Conservation (phyloP, 2,888 invertebrate species). For the Stenchaetothrips biformis region DNA sequence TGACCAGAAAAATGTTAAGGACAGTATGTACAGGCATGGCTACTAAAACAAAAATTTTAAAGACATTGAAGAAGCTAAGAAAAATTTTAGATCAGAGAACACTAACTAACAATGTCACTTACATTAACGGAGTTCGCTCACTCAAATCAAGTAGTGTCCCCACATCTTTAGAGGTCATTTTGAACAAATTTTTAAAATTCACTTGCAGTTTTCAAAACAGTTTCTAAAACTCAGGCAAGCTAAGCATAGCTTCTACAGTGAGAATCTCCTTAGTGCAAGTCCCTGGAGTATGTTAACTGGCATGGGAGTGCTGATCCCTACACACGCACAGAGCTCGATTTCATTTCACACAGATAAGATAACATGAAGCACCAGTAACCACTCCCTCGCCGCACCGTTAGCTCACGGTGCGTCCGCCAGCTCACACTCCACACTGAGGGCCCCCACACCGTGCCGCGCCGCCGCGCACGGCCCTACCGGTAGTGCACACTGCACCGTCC, state of each 20-base stretch:
- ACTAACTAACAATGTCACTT: neutral
- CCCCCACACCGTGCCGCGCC: neutral
- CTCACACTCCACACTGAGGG: neutral
- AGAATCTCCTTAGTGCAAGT: neutral
- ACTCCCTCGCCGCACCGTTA: neutral
- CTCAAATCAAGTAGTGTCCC: neutral
- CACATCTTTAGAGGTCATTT: neutral
- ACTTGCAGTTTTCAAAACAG: neutral
- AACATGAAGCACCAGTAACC: neutral
- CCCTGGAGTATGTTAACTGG: neutral
- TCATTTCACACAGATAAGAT: constrained; percentile 9
- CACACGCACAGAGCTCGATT: neutral
- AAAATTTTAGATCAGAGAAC: no score
- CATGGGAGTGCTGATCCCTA: neutral
- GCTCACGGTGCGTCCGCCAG: neutral
- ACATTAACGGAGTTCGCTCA: constrained; percentile 2
- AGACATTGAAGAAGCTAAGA: no score
- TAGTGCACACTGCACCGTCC: neutral
- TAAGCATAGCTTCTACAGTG: neutral
- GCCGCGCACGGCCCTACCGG: no score
- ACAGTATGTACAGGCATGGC: no score
- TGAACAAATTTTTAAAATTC: neutral
- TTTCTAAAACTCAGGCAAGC: neutral
- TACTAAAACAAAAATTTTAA: no score
- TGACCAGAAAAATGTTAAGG: no score